Conservation (phyloP, 2,113 vertebrate species). For the Herpetotheres cachinnans region DNA sequence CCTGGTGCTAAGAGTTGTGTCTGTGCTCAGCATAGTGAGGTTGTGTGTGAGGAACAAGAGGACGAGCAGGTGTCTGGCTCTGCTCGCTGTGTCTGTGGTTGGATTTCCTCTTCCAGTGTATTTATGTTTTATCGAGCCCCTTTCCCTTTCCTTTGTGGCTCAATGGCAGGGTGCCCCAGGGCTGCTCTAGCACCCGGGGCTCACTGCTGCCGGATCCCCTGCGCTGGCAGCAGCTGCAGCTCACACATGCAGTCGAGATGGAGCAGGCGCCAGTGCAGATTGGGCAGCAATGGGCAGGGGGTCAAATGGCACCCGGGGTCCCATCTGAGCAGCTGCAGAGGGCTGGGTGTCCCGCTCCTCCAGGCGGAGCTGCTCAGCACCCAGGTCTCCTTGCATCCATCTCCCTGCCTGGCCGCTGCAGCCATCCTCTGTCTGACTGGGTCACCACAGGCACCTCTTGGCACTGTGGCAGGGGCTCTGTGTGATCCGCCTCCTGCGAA, state of each 20-base stretch:
- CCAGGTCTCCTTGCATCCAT: not conserved
- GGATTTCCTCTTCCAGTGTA: not conserved
- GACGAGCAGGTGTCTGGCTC: not conserved
- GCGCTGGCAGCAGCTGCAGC: not conserved
- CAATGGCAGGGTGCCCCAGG: not conserved
- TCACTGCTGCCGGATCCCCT: not conserved
- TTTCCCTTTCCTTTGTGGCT: not conserved
- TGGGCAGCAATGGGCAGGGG: not conserved
- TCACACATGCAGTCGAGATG: too few species aligned
- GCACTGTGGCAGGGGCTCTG: not conserved
- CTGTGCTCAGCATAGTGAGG: not conserved
- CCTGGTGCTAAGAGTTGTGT: not conserved
- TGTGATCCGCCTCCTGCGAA: not conserved
- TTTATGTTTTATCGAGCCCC: not conserved
- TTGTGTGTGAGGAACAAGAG: not conserved
- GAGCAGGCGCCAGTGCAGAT: not conserved
- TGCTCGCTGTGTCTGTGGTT: fast-evolving
- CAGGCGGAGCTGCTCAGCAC: not conserved
- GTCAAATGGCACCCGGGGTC: not conserved
- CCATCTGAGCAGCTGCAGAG: fast-evolving
- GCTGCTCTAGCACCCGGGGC: not conserved
- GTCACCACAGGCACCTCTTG: fast-evolving
- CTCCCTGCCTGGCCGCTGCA: not conserved
- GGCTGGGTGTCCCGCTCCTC: not conserved
- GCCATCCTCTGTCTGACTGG: too few species aligned